phyloP scores from a whole-genome alignment of 2,888 invertebrate species.

The Drosophila vallismaia region DNA sequence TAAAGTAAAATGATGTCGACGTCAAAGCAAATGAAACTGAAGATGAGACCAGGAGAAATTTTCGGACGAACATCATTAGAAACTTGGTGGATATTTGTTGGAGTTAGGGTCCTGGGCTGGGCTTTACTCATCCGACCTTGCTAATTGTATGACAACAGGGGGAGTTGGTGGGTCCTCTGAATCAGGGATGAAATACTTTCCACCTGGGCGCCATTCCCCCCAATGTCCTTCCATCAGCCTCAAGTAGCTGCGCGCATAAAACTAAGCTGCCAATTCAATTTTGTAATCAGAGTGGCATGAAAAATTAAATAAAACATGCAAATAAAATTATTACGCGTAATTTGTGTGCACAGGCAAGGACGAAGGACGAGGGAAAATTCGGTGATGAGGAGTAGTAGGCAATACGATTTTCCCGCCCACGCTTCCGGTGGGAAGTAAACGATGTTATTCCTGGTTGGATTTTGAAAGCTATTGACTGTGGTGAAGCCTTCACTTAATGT shows the following conservation, averaged over 20 bases:
- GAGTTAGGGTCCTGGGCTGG: slow-evolving; percentile 4
- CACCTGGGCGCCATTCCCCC: slow-evolving; percentile 31
- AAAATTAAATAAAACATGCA: slow-evolving; percentile 79
- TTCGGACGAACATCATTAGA: slow-evolving; percentile 72
- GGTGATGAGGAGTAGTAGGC: slow-evolving; percentile 6
- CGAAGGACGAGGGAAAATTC: not conserved
- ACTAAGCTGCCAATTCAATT: slow-evolving; percentile 80
- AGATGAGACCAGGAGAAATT: slow-evolving; percentile 54
- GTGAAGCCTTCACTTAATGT: not conserved
- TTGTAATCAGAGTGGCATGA: slow-evolving; percentile 77
- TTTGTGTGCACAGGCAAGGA: slow-evolving; percentile 58
- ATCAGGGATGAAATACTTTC: slow-evolving; percentile 4
- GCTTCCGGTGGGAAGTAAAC: slow-evolving; percentile 16
- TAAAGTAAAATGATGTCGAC: slow-evolving; percentile 54
- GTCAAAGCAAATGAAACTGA: slow-evolving; percentile 70
- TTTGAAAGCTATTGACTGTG: slow-evolving; percentile 12
- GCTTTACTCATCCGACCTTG: slow-evolving; percentile 51
- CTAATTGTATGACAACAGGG: slow-evolving; percentile 76
- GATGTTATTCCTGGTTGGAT: slow-evolving; percentile 10
- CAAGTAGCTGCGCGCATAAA: slow-evolving; percentile 67
- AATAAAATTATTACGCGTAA: slow-evolving; percentile 78
- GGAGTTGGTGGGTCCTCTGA: not conserved
- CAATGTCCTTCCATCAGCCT: slow-evolving; percentile 30
- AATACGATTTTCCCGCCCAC: slow-evolving; percentile 14
- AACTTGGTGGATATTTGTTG: slow-evolving; percentile 33